phyloP scores from a whole-genome alignment of 2,797 vertebrate genomes.

The Takifugu ocellatus region DNA sequence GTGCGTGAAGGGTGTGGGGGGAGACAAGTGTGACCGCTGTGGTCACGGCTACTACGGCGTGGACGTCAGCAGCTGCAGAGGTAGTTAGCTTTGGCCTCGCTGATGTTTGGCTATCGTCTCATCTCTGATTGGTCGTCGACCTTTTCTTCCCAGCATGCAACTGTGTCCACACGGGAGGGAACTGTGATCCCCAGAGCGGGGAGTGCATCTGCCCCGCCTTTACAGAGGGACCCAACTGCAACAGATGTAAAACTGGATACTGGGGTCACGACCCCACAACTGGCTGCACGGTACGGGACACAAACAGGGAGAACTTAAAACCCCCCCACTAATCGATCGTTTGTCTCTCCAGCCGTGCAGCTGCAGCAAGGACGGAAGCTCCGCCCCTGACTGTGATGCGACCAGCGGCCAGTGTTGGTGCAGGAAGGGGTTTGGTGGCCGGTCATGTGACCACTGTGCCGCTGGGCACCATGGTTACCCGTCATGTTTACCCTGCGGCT shows the following conservation, averaged over 20 bases:
- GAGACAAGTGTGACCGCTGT: conserved; percentile 84
- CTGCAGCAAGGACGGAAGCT: conserved; percentile 81
- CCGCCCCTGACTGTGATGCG: conserved; percentile 72
- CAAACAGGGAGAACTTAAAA: not conserved
- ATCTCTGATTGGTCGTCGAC: conserved; percentile 9
- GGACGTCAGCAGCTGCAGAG: conserved; percentile 76
- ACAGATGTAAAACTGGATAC: conserved; percentile 78
- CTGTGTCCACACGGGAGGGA: conserved; percentile 85
- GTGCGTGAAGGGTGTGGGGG: conserved; percentile 81
- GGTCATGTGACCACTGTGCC: conserved; percentile 78
- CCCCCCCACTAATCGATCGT: not conserved
- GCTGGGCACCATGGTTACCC: conserved; percentile 85
- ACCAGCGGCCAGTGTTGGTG: conserved; percentile 83
- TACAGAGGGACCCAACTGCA: conserved; percentile 80
- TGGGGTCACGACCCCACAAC: conserved; percentile 80
- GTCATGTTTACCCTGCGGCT: conserved; percentile 82
- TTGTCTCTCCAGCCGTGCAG: conserved; percentile 77
- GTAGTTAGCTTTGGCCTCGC: conserved; percentile 55
- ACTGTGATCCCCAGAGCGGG: conserved; percentile 82
- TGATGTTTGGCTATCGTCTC: not conserved
- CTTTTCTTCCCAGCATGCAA: conserved; percentile 77
- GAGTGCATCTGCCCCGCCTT: conserved; percentile 87
- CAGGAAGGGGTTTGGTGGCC: conserved; percentile 74
- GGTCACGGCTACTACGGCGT: conserved; percentile 79
- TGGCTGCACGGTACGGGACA: conserved; percentile 85